A percentile compares a stretch with the other conserved stretches of the same genome.
These are phyloP conservation scores for Trichogramma pretiosum DNA, from an alignment of 1,140 invertebrate species.

Conservation along the genomic window DNA sequence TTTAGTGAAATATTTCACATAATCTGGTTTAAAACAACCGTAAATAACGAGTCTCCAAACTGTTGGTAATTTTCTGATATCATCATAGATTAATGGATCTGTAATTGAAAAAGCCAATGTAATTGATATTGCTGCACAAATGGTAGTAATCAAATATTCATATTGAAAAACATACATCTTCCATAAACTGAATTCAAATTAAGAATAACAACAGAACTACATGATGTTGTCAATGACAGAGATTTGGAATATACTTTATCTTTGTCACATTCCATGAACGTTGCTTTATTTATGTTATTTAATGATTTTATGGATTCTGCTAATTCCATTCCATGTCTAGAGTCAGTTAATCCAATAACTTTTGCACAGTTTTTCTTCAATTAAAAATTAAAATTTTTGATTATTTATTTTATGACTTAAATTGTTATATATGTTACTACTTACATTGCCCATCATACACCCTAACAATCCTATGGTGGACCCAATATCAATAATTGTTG, in stretches of 20 bases:
- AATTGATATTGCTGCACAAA: too few species aligned
- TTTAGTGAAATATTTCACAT: conserved; percentile 5
- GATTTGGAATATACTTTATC: conserved; percentile 11
- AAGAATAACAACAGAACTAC: conserved; percentile 8
- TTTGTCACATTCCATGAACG: conserved; percentile 10
- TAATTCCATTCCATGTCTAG: conserved; percentile 4
- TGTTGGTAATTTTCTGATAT: conserved; percentile 11
- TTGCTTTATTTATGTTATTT: conserved; percentile 11
- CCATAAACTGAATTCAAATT: conserved; percentile 9
- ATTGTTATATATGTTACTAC: not conserved
- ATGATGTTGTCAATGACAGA: conserved; percentile 5
- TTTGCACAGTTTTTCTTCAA: conserved; percentile 10
- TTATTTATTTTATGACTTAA: not conserved
- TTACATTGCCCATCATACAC: conserved; percentile 12
- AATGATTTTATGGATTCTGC: conserved; percentile 6
- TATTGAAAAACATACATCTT: conserved; percentile 15
- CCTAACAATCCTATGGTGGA: conserved; percentile 11
- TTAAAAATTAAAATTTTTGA: not conserved
- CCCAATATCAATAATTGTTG: conserved; percentile 13
- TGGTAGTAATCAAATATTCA: too few species aligned
- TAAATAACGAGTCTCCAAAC: conserved; percentile 12
- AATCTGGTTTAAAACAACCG: conserved; percentile 13
- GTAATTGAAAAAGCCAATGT: too few species aligned
- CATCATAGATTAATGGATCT: too few species aligned
- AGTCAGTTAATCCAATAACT: conserved; percentile 11